Percentiles rank a stretch among this genome's conserved stretches.
These are phyloP conservation scores for Caenorhabditis drosophilae DNA, from an alignment of 2,888 invertebrate genomes.

Conservation along the genomic window DNA sequence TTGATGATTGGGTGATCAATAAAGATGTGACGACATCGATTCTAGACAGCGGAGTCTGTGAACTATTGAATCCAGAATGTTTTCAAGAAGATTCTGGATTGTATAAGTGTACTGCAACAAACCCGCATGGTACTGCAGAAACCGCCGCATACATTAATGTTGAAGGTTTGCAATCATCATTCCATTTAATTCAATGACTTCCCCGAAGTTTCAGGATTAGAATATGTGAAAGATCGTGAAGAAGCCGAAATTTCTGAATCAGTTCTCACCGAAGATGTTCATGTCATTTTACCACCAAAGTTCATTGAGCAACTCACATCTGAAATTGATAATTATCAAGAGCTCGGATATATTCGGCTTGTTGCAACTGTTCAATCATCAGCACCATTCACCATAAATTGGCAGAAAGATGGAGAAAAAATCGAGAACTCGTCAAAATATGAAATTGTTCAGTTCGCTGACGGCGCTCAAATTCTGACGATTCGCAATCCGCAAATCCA, in stretches of 20 bases:
- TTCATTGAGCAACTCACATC: conserved; percentile 48
- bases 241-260: conserved; percentile 51
- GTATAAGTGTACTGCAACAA: conserved; percentile 55
- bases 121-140: conserved; percentile 55
- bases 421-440: conserved; percentile 42
- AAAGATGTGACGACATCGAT: conserved; percentile 47
- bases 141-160: conserved; percentile 54
- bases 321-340: conserved; percentile 46
- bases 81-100: conserved; percentile 51
- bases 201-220: conserved; percentile 1
- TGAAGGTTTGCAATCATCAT: too few relatives aligned
- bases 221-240: conserved; percentile 44
- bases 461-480: conserved; percentile 54
- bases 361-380: conserved; percentile 47
- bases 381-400: conserved; percentile 44
- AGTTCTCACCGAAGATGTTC: conserved; percentile 20
- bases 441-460: conserved; percentile 51
- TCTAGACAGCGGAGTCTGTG: conserved; percentile 50
- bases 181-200: too few relatives aligned
- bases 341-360: conserved; percentile 45
- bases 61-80: conserved; percentile 50
- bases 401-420: conserved; percentile 48
- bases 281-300: conserved; percentile 49
- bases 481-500: conserved; percentile 34
- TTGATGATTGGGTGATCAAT: conserved; percentile 53